Conservation (phyloP, 2,888 invertebrate species). For the Conops quadrifasciatus region DNA sequence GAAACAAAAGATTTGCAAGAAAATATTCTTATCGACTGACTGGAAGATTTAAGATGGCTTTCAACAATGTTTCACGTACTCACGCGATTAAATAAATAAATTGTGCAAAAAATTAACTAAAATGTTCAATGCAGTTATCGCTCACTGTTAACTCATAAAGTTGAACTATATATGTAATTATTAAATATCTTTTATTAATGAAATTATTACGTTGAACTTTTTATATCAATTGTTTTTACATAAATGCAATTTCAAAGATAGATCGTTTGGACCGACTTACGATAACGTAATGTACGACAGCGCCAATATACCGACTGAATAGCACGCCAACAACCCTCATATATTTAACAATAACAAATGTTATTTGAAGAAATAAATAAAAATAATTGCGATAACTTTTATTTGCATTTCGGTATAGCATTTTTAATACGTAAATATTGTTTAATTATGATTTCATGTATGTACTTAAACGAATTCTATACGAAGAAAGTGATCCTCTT, state of each 20-base stretch:
- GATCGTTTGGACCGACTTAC: conserved; percentile 60
- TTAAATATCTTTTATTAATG: conserved; percentile 8
- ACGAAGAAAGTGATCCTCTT: too few relatives aligned
- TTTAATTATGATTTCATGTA: conserved; percentile 5
- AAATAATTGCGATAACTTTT: conserved; percentile 37
- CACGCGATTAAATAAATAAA: too few relatives aligned
- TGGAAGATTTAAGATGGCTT: too few relatives aligned
- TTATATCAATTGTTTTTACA: conserved; percentile 15
- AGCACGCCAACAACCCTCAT: conserved; percentile 65
- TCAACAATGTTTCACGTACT: too few relatives aligned
- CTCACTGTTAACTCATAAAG: conserved; percentile 7
- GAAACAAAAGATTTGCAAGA: too few relatives aligned
- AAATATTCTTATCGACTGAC: too few relatives aligned
- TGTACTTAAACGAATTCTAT: background rate
- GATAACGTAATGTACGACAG: conserved; percentile 64
- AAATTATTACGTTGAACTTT: conserved; percentile 20
- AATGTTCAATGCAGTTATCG: conserved; percentile 16
- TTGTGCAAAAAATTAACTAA: background rate
- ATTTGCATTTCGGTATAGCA: background rate
- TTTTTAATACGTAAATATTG: background rate
- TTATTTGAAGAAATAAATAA: conserved; percentile 37
- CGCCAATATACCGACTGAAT: conserved; percentile 65
- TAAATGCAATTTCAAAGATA: conserved; percentile 23
- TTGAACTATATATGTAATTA: conserved; percentile 18
- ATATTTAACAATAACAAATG: conserved; percentile 36